Evolutionary conservation across 2,797 vertebrate genomes (phyloP), one percentile per base, ranked within the genome.

Genomic region (Steatocranus sp.): DNA sequence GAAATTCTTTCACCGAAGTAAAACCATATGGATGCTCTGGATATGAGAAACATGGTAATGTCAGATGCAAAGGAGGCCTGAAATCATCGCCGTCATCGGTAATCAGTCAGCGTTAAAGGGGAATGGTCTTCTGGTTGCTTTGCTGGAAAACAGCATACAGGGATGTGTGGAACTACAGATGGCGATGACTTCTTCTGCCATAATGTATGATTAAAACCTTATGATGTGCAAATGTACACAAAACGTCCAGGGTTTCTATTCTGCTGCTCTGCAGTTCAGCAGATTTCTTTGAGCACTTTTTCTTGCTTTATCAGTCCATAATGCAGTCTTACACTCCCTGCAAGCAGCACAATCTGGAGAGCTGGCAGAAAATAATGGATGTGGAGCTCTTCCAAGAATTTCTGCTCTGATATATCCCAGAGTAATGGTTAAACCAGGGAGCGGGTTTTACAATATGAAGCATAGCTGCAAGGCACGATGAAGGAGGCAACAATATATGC

Each of bases 1-100:
- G 23, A 78, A 48, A 86, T 78, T 83, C 73, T 66, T 66, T 30
- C 82, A 75, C 77, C 80, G 36, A 79, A 70, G 82, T 70, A 6
- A 81, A 90, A 91, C 89, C 90, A 87, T 90, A 92, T 91, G 80
- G 51, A 68, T 15, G 41, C 83, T 75, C 49, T 91, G 54, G 75
- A 80, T 27, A 25, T 70, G 63, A 86, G 79, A 84, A 85, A 83
- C 77, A 75, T 49, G 79, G 61, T 74, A 51, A 78, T 61, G 76
- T 84, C 61, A 87, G 83, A 89, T 51, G 73, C 15, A 84, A 84
- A 86, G 49, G 11, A 73, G 49, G 75, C 82, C 83, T 86, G 81
- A 87, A 83, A 86, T 74, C 85, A 81, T 86, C 66, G 10, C 49
- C 5, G 10, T 86, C 88, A 81, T 49, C 23, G 12, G 51, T 38